Base-by-base conservation (phyloP, 2,888 invertebrate genomes). In the Pemphredon lugubris region DNA sequence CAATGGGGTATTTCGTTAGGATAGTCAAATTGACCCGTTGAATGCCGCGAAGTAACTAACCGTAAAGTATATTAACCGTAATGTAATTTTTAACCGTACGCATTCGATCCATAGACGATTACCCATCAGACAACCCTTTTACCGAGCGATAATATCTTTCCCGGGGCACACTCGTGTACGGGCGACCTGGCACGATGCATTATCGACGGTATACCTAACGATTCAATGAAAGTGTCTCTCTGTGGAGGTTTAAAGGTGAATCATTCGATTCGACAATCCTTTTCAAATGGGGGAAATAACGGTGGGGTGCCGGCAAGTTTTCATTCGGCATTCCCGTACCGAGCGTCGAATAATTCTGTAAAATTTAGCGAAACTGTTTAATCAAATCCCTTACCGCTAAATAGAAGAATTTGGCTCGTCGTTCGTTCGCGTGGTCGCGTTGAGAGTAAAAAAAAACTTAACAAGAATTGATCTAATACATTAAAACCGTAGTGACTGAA, bases 181-280 rank as follows among this genome's bases (percentile, higher is more conserved):
- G 53, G 59, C 48, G 60, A 54, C 45, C 59, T 44, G 59, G 26
- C 44, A 64, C 63, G 40, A 45, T 69, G 54, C 72, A 75, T 77
- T 77, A 77, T 77, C 76, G 76, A 59, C 54, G 64, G 67, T 70
- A 75, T n/a, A n/a, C n/a, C 75, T 64, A 72, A 70, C 65, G 57
- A 63, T 68, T 59, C 58, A 59, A 64, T 70, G 64, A 75, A 69
- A 69, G 69, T 57, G 37, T 18, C 21, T 26, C 21, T 26, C n/a
- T 32, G 34, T 34, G 13, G 34, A 20, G 32, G 48, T 51, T 42
- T 32, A 34, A 61, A 51, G 54, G 37, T 47, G 13, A 26, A 13
- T n/a, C 16, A 26, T 18, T 40, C 30, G 32, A 59, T 40, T 40
- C 40, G 23, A 14, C 37, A 34, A 26, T 32, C 40, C n/a, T 37